Conservation (phyloP, 1,140 invertebrate genomes). For the Harlomillsia oculata region DNA sequence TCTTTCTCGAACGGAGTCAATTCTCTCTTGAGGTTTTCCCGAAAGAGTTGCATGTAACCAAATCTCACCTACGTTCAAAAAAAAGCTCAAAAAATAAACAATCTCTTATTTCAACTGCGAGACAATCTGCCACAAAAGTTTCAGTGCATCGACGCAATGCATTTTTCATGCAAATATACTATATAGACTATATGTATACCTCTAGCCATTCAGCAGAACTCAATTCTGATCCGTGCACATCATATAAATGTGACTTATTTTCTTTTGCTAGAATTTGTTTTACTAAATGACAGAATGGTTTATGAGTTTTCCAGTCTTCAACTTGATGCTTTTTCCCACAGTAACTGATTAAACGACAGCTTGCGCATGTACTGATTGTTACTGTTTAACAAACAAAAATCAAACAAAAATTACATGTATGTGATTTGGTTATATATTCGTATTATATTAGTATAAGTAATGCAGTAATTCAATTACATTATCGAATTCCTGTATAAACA, state of each 20-base stretch:
- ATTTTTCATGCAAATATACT: conserved; percentile 40
- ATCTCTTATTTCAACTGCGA: conserved; percentile 33
- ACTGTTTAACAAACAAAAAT: background rate
- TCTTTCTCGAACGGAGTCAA: conserved; percentile 57
- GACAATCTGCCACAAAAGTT: conserved; percentile 45
- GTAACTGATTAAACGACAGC: conserved; percentile 48
- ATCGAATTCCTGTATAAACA: too few species aligned
- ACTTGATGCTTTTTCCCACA: conserved; percentile 45
- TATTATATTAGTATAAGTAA: too few species aligned
- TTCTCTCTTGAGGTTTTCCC: conserved; percentile 47
- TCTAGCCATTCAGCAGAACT: conserved; percentile 21
- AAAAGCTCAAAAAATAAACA: conserved; percentile 42
- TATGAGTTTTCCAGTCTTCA: conserved; percentile 42
- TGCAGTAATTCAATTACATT: too few species aligned
- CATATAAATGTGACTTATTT: conserved; percentile 39
- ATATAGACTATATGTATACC: background rate
- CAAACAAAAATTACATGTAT: background rate
- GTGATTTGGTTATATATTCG: too few species aligned
- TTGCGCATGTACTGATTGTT: conserved; percentile 20
- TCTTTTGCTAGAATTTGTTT: conserved; percentile 35
- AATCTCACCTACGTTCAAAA: conserved; percentile 50
- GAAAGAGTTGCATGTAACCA: conserved; percentile 50
- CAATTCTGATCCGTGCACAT: conserved; percentile 1
- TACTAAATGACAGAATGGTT: conserved; percentile 41
- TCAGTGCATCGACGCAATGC: too few species aligned